Evolutionary conservation across 2,888 invertebrate genomes (phyloP).

Genomic region (Eupithecia insigniata): DNA sequence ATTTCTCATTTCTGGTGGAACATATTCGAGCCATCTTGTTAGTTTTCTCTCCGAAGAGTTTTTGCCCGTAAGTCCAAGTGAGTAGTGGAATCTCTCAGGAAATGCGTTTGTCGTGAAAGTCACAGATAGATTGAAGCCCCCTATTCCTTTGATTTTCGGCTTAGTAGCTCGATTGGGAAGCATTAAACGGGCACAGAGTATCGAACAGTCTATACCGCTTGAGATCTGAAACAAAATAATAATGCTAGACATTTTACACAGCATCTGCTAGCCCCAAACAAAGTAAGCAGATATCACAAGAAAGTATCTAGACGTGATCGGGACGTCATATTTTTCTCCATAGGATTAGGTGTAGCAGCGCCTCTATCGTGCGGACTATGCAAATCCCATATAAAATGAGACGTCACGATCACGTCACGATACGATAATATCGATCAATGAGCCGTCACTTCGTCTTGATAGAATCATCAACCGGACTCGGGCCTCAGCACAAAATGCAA

Average conservation of each 20-base stretch:
- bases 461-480: no score
- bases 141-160: constrained; percentile 63
- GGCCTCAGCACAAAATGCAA: no score
- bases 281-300: no score
- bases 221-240: constrained; percentile 61
- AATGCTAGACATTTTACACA: neutral
- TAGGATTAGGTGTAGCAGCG: no score
- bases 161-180: constrained; percentile 62
- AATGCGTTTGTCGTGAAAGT: constrained; percentile 64
- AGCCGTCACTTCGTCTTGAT: no score
- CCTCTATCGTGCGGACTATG: no score
- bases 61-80: constrained; percentile 62
- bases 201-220: constrained; percentile 69
- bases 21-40: constrained; percentile 1
- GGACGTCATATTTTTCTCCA: no score
- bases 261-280: neutral
- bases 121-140: constrained; percentile 68
- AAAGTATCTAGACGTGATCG: neutral
- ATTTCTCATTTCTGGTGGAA: constrained; percentile 7
- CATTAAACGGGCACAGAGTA: constrained; percentile 63
- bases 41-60: constrained; percentile 55
- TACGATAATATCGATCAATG: no score
- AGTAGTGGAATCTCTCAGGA: constrained; percentile 63
- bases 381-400: no score
- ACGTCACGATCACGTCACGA: no score